Evolutionary conservation across 2,888 invertebrate genomes (phyloP), one percentile per base, ranked within the genome.

Genomic region (Pristionchus mayeri): DNA sequence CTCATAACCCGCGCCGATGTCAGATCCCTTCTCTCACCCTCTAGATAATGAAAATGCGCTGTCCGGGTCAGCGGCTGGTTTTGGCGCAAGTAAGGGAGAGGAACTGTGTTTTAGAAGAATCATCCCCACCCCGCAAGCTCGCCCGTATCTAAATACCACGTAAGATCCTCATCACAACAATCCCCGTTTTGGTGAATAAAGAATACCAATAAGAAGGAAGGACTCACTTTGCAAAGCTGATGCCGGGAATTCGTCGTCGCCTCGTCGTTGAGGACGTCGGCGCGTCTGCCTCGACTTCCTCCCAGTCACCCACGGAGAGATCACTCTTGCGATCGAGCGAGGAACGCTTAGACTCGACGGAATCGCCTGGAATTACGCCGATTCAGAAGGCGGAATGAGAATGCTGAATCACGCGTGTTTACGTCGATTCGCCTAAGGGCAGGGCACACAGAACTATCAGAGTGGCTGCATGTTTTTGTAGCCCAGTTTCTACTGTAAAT

Each of bases 301-400:
- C 86, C 83, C 88, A 87, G 57, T 88, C 88, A 48, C 86, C 86
- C 34, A 87, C 87, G 18, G 89, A 90, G 40, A 87, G 83, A 84
- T 88, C 86, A 40, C 88, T 88, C 18, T 87, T 85, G 7, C 90
- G 87, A 60, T 90, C 90, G 57, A 90, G 81, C 9, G 90, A 90
- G 11, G 87, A 87, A 40, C 87, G 87, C 84, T 90, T 90, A 27
- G 88, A 88, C 44, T 87, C 87, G 63, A 84, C 85, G 13, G 79
- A 79, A 40, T 78, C 85, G n/a, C 79, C 80, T 80, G 67, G 24
- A 34, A 63, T 63, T 63, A 63, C 63, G 34, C 63, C 34, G 7
- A 63, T 63, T 63, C 21, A 21, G 63, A n/a, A n/a, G n/a, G n/a
- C n/a, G n/a, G n/a, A n/a, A n/a, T n/a, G n/a, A n/a, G n/a, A n/a